Base-by-base conservation (phyloP, 2,888 invertebrate species). In the Shargacucullia verbasci region DNA sequence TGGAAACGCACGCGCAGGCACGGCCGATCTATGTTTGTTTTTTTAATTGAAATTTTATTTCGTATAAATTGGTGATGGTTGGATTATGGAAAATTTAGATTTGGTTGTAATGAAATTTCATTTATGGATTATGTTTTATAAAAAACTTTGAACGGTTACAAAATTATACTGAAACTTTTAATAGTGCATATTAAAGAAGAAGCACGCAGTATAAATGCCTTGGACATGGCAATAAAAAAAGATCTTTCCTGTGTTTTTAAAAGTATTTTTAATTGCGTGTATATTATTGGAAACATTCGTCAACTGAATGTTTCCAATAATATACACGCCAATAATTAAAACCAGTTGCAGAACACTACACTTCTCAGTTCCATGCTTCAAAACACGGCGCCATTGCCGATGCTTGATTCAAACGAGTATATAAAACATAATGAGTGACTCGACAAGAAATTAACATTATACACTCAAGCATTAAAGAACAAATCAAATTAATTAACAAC, bases 1-100 rank as follows among this genome's bases (percentile, higher is more conserved):
- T 50, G 65, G 59, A 59, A 72, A 71, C 78, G 82, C 83, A 73
- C 80, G 86, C 85, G 86, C 85, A 81, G 76, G 47, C 54, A 11
- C 60, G 44, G 59, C 59, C 59, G 47, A 63, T 64, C 59, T 58
- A 45, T 65, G 67, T 66, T 70, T 72, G 68, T 69, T 65, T 64
- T 74, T 73, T 70, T 56, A 38, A 43, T 52, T 33, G 31, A 9
- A n/a, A 53, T 60, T 59, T 47, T 45, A 59, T 54, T 68, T 52
- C 48, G 20, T n/a, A 44, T 54, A 53, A 60, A 67, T 70, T 70
- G 66, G 66, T 31, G 25, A 48, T n/a, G 37, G 37, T 41, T 40
- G 27, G 20, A n/a, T 12, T 38, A 27, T 27, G 7, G 25, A 29
- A 45, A 33, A 43, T 37, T 15, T 38, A 8, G 0, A 9, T 11